Base-by-base conservation (phyloP, 2,888 invertebrate species). In the Ligdia adustata region DNA sequence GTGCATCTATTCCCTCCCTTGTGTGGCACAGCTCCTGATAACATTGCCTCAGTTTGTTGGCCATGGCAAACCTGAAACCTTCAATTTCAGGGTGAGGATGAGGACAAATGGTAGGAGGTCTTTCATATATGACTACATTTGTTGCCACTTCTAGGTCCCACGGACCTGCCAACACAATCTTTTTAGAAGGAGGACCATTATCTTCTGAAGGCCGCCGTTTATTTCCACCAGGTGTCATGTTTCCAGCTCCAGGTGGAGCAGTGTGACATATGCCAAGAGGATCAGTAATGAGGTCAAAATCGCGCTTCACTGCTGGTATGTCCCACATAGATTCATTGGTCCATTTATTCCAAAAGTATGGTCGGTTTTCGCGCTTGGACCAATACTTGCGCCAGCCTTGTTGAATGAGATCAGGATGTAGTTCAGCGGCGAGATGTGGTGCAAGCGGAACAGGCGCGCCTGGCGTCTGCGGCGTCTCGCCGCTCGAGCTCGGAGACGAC, bases 321-420 rank as follows among this genome's bases (percentile, higher is more conserved):
- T 99, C 98, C 99, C 99, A 99, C 63, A 98, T 91, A n/a, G 98
- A 98, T 86, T 98, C 97, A 40, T 98, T 97, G 0, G 97, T 97
- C 13, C 96, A 86, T 87, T 98, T 98, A 79, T 99, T 99, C 96
- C 98, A 99, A 86, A 96, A 99, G 80, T 99, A 99, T 1, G 97
- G 97, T 15, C 98, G 91, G 75, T 96, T 97, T 82, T 99, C 98
- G 41, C 98, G 91, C 74, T 97, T 97, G 11, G 98, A 98, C 98
- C 98, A 99, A 81, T 96, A 98, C 69, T 97, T 97, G 52, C 98
- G 93, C 99, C 99, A 99, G 3, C 98, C 99, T 74, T 97, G 97
- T 72, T 96, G 95, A 4, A 93, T 61, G 16, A 91, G 72, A 64
- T 91, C 91, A 26, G 91, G 90, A 54, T 90, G 91, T 40, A 90